Percentiles rank a stretch among this genome's conserved stretches.
These are phyloP conservation scores for Ursus arctos DNA, from an alignment of 2,113 vertebrate genomes.

Conservation along the genomic window DNA sequence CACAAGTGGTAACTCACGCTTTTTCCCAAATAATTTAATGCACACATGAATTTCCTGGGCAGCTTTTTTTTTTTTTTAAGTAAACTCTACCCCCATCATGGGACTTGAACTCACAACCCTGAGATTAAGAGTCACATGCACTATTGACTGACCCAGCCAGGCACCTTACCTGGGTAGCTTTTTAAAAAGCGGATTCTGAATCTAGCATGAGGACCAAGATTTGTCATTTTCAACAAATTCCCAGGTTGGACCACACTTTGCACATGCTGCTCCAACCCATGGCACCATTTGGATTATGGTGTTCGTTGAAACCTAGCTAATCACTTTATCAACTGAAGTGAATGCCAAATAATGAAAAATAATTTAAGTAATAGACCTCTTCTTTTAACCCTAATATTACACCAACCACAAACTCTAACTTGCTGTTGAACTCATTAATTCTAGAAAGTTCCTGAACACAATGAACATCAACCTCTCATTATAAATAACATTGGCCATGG, in stretches of 20 bases:
- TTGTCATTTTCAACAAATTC: constrained; percentile 56
- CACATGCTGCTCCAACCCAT: neutral
- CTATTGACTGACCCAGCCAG: neutral
- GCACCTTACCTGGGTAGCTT: neutral
- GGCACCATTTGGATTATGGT: neutral
- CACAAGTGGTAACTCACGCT: neutral
- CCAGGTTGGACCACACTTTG: neutral
- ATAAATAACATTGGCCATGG: neutral
- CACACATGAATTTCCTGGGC: neutral
- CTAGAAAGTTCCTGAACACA: constrained; percentile 18
- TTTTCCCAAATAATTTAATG: neutral
- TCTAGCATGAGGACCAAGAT: neutral
- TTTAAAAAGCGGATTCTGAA: constrained; percentile 37
- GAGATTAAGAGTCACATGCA: neutral
- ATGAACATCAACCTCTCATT: neutral
- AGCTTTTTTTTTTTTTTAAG: neutral
- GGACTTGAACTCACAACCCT: neutral
- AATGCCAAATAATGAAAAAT: constrained; percentile 18
- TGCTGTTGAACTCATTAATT: constrained; percentile 12
- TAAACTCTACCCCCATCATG: neutral
- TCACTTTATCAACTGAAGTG: constrained; percentile 49
- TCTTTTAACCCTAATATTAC: constrained; percentile 30
- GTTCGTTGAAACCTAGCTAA: neutral
- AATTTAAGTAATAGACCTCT: neutral
- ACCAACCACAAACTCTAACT: neutral